Percentiles rank a stretch among this genome's conserved stretches.
Conservation (phyloP, 2,888 invertebrate species). For the Ametastegia equiseti region DNA sequence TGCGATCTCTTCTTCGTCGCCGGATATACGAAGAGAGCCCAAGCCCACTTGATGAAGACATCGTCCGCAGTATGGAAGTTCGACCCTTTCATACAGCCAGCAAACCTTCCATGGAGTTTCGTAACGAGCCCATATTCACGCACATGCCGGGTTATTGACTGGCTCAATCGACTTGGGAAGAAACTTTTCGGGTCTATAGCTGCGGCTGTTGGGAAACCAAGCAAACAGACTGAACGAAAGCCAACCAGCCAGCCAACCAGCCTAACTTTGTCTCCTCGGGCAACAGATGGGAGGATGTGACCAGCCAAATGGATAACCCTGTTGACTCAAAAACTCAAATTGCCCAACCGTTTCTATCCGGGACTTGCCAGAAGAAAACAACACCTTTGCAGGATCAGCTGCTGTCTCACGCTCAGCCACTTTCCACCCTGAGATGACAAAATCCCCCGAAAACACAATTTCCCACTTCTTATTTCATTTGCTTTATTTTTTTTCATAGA, state of each 20-base stretch:
- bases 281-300: constrained; percentile 36
- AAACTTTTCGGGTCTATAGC: not conserved
- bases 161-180: not conserved
- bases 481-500: not conserved
- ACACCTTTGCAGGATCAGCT: constrained; percentile 22
- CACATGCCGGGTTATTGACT: constrained; percentile 25
- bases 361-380: constrained; percentile 18
- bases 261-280: constrained; percentile 28
- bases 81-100: not conserved
- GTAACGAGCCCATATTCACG: constrained; percentile 30
- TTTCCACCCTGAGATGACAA: constrained; percentile 7
- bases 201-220: not conserved
- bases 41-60: not conserved
- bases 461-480: not conserved
- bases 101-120: not conserved
- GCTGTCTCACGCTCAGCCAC: constrained; percentile 23
- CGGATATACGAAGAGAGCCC: not conserved
- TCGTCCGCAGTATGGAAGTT: not conserved
- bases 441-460: constrained; percentile 6
- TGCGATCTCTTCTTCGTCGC: not conserved
- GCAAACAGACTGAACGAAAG: constrained; percentile 33
- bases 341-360: not conserved
- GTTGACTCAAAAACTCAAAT: constrained; percentile 41
- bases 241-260: too few relatives aligned
- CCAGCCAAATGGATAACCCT: constrained; percentile 19